Base-by-base conservation (phyloP, 2,113 vertebrate genomes). In the Herpailurus yagouaroundi region DNA sequence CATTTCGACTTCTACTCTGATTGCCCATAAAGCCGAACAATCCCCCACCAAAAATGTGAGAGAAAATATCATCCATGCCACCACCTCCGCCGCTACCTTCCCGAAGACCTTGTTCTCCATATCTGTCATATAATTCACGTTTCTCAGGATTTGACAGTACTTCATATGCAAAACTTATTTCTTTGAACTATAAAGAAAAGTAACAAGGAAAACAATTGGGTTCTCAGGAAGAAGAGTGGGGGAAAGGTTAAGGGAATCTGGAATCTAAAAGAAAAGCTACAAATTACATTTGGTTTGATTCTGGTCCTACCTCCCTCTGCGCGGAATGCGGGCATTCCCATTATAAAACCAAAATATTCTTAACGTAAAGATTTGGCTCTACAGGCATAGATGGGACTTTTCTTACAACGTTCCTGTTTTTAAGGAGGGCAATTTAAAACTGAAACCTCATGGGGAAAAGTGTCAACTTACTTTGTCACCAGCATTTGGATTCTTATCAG, bases 61-160 rank as follows among this genome's bases (percentile, higher is more conserved):
- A 99, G 99, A 99, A 99, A 98, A 99, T 99, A 95, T 99, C 99
- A 69, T 99, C 99, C 99, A 99, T 99, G 94, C 99, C 99, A 18
- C 99, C 99, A 29, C 99, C 99, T 21, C 99, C 99, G 2, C 99
- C 99, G 0, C 99, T 99, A 12, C 99, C 99, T 99, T 99, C 99
- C 91, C 99, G 99, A 76, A 99, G 99, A 0, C 99, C 99, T 98
- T 99, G 99, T 71, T 99, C 99, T 96, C 99, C 99, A 98, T 99
- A 99, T 41, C 99, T 98, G 98, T 99, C 99, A 80, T 99, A 99
- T 7, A 99, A 98, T 94, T 99, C 99, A 4, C 99, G 99, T 89
- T 99, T 99, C 98, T 99, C 99, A 0, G 99, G 99, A 95, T 99
- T 99, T 85, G 99, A 99, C 89, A 99, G 96, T 0, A 99, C 99